Evolutionary conservation across 2,113 vertebrate genomes (phyloP), one percentile per base, ranked within the genome.

Genomic region (Chaetura pelagica): DNA sequence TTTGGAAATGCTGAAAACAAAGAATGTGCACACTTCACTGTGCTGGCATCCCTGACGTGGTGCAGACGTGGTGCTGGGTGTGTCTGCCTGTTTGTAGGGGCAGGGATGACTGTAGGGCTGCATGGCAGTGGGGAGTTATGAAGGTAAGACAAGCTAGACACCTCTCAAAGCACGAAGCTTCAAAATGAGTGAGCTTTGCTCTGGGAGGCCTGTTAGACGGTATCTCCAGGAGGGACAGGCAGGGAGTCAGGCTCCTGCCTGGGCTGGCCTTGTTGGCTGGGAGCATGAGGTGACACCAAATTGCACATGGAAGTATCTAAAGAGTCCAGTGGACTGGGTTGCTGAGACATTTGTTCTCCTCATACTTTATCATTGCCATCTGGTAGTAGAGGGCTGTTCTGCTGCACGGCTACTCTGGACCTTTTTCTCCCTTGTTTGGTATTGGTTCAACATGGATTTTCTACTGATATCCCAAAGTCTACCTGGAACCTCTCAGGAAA

Each of bases 281-380:
- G 16, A 21, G 7, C 30, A 10, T 32, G 61, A 78, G 18, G 38
- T 84, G 52, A 66, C 48, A 74, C 26, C 9, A 48, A 42, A 15
- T 32, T 69, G 54, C 49, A 32, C 7, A 1, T 40, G 35, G 63
- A 78, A 69, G 9, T 64, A 34, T 8, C 22, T 85, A 71, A 48
- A 11, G 5, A 46, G 9, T 44, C 15, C 20, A 30, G 32, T 74
- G 59, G 42, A 55, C 61, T 55, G 46, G 1, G 6, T 79, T 69
- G 75, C 22, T 64, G 51, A 54, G 24, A 26, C 24, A 15, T 52
- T 32, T 46, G 24, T 75, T 89, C 29, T 54, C 40, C 57, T 78
- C 1, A 0, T 77, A 34, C 15, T 3, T 63, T 5, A 3, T n/a
- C 8, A 6, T 15, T 1, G 1, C 48, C 2, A 0, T 62, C 18